Evolutionary conservation across 2,797 vertebrate genomes (phyloP), one percentile per base, ranked within the genome.

Genomic region (Salmo trutta): DNA sequence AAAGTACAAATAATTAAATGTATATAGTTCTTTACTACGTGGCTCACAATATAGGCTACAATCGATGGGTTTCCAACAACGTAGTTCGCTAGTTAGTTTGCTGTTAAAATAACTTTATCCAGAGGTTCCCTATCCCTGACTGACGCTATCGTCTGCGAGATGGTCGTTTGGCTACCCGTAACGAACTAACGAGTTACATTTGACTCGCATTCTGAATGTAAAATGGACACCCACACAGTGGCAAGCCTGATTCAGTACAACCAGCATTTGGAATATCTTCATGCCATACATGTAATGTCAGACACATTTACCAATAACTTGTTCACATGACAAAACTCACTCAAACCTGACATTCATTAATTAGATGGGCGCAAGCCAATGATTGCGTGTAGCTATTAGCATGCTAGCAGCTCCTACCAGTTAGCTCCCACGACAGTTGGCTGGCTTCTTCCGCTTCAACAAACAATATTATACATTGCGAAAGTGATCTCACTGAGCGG

Each of bases 401-500:
- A 12, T 24, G 21, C 21, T 64, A 64, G 2, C 41, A 47, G 10
- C 10, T 2, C 10, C 41, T 47, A 62, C 59, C 21, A 62, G n/a
- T 62, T 41, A 41, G 41, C 41, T 41, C 1, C 10, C 59, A 21
- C 59, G 59, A 14, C 56, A 59, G 19, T 21, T n/a, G 56, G 6
- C 19, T 10, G 56, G n/a, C n/a, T 21, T 7, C 14, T 21, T 54
- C 71, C 16, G 24, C 52, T 36, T 41, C 68, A n/a, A 59, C 52
- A 73, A 54, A 54, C 53, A 56, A 17, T 17, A 69, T 47, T 62
- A 74, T 27, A 51, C 24, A 47, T 83, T 92, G 91, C n/a, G 15
- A 41, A 41, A 41, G 29, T 69, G 29, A 70, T 53, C 71, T 17
- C 6, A 17, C 52, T 72, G 71, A 21, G 19, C 5, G 10, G 6